Evolutionary conservation across 1,140 invertebrate species (phyloP).

Genomic region (Ips nitidus): DNA sequence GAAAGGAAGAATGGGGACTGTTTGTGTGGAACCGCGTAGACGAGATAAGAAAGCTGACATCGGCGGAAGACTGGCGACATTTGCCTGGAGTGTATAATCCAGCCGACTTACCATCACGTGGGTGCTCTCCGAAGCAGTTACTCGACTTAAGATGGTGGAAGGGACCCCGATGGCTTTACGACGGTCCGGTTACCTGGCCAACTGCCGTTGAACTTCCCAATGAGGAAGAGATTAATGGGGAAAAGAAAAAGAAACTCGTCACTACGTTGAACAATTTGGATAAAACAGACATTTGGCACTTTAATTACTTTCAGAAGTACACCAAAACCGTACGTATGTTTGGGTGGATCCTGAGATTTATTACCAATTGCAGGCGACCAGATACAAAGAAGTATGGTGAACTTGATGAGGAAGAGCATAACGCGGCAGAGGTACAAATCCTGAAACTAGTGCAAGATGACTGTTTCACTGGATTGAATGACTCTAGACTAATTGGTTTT

Average conservation of each 20-base stretch:
- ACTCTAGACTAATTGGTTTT: slow-evolving; percentile 35
- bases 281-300: slow-evolving; percentile 11
- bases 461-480: slow-evolving; percentile 25
- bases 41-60: slow-evolving; percentile 45
- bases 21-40: slow-evolving; percentile 47
- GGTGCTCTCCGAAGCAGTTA: slow-evolving; percentile 40
- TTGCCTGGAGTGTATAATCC: slow-evolving; percentile 48
- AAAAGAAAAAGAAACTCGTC: slow-evolving; percentile 31
- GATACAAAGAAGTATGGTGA: slow-evolving; percentile 17
- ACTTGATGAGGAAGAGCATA: slow-evolving; percentile 13
- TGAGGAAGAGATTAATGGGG: not conserved
- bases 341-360: slow-evolving; percentile 42
- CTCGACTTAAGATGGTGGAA: slow-evolving; percentile 44
- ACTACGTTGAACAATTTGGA: slow-evolving; percentile 11
- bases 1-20: slow-evolving; percentile 36
- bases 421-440: slow-evolving; percentile 13
- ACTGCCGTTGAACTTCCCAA: not conserved
- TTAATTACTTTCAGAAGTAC: slow-evolving; percentile 39
- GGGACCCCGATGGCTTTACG: slow-evolving; percentile 45
- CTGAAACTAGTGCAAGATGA: slow-evolving; percentile 10
- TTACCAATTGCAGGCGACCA: slow-evolving; percentile 37
- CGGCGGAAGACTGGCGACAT: slow-evolving; percentile 46
- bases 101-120: slow-evolving; percentile 38
- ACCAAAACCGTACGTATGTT: slow-evolving; percentile 42
- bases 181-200: slow-evolving; percentile 38